phyloP scores from a whole-genome alignment of 2,113 vertebrate genomes.

The Alligator mississippiensis region DNA sequence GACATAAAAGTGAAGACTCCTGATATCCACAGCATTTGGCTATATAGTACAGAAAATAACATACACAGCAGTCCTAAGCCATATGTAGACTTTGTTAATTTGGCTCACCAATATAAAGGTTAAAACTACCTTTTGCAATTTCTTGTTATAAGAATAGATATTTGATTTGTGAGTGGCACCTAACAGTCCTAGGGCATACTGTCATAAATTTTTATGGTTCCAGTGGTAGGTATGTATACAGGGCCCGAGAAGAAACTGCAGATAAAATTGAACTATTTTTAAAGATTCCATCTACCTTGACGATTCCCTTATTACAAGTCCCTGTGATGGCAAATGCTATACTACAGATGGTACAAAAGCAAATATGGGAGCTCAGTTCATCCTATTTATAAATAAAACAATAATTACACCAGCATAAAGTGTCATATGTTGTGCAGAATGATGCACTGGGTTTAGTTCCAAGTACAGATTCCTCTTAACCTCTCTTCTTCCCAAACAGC shows the following conservation, averaged over 20 bases:
- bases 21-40: slow-evolving; percentile 18
- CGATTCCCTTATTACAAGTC: neutral
- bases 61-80: neutral
- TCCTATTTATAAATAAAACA: neutral
- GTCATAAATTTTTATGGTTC: neutral
- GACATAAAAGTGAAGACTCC: slow-evolving; percentile 27
- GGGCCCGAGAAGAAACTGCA: neutral
- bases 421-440: neutral
- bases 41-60: slow-evolving; percentile 3
- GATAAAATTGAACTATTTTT: neutral
- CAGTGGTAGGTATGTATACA: neutral
- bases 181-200: neutral
- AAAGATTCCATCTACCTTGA: neutral
- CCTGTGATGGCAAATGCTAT: neutral
- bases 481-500: neutral
- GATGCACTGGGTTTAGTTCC: neutral
- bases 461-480: neutral
- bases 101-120: slow-evolving; percentile 37
- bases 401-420: neutral
- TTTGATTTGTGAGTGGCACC: neutral
- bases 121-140: slow-evolving; percentile 36
- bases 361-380: neutral
- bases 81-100: slow-evolving; percentile 2
- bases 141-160: neutral
- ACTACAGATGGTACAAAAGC: neutral